Evolutionary conservation across 2,797 vertebrate species (phyloP), one percentile per base, ranked within the genome.

Genomic region (Siniperca scherzeri): DNA sequence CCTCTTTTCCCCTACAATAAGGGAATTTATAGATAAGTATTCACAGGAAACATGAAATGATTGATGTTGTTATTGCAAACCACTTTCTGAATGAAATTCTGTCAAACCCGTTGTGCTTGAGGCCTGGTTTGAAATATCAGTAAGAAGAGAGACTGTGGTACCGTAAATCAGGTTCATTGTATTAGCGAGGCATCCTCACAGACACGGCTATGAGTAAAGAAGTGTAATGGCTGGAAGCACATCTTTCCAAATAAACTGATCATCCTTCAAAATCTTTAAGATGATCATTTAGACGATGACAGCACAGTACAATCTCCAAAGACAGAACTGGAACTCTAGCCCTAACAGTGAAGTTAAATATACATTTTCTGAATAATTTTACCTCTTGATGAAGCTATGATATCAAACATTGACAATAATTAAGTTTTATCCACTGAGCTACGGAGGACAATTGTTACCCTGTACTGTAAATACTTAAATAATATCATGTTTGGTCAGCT

Each of bases 41-140:
- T 68, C 25, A 38, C 17, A 17, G 25, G 12, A 67, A 73, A 59
- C 22, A 40, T 36, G 8, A 33, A 36, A 56, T 50, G 12, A 70
- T 6, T 46, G 10, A n/a, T 62, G 57, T 16, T n/a, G 50, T 44
- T 62, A 7, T 33, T 55, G 6, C 40, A 71, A 46, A 30, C 22
- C 4, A 16, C 25, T 27, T 3, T 36, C 27, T 70, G 1, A 42
- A 30, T 42, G 55, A 14, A n/a, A 30, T 22, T 59, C 10, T 40
- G 27, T 60, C 56, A 36, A 36, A 36, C 2, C 40, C 22, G 14
- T 53, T 42, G 33, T 13, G 17, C n/a, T 30, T 59, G 16, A 42
- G 57, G 56, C n/a, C 22, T 27, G 60, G n/a, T 48, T 38, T 62
- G 33, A 62, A 70, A 46, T 16, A 44, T 62, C n/a, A 70, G 21